These are phyloP conservation scores for Zaprionus gabonicus DNA, from an alignment of 1,140 invertebrate genomes.

Conservation along the genomic window DNA sequence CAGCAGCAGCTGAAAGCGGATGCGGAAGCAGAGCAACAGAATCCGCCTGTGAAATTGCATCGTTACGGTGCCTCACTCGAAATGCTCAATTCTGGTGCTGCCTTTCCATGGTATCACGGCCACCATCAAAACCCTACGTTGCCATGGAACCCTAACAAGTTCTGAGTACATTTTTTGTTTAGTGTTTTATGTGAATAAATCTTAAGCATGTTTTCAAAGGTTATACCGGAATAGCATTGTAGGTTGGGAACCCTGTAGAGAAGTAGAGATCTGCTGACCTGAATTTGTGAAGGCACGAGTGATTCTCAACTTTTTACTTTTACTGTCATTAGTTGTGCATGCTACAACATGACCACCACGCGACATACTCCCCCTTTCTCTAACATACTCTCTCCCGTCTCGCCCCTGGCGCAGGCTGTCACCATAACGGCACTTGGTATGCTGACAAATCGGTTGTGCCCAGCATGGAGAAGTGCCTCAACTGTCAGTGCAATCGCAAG, in stretches of 20 bases:
- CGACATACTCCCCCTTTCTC: not conserved
- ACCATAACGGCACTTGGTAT: slow-evolving; percentile 88
- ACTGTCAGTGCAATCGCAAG: slow-evolving; percentile 90
- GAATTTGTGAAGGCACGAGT: not conserved
- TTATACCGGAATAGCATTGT: not conserved
- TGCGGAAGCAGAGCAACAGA: not conserved
- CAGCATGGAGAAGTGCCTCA: slow-evolving; percentile 91
- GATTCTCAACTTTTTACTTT: not conserved
- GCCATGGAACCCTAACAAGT: not conserved
- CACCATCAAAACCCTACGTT: slow-evolving; percentile 8
- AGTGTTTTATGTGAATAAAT: slow-evolving; percentile 21
- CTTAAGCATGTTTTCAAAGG: slow-evolving; percentile 8
- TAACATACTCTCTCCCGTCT: not conserved
- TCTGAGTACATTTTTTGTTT: not conserved
- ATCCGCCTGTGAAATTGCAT: not conserved
- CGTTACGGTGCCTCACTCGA: slow-evolving; percentile 35
- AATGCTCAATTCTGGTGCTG: slow-evolving; percentile 25
- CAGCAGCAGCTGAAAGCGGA: not conserved
- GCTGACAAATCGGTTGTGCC: slow-evolving; percentile 87
- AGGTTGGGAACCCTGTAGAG: not conserved
- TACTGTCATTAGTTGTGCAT: not conserved
- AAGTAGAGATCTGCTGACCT: not conserved
- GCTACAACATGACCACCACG: not conserved
- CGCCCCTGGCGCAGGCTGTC: slow-evolving; percentile 86
- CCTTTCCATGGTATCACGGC: slow-evolving; percentile 26